Evolutionary conservation across 2,888 invertebrate species (phyloP).

Genomic region (Carpatolechia fugitivella): DNA sequence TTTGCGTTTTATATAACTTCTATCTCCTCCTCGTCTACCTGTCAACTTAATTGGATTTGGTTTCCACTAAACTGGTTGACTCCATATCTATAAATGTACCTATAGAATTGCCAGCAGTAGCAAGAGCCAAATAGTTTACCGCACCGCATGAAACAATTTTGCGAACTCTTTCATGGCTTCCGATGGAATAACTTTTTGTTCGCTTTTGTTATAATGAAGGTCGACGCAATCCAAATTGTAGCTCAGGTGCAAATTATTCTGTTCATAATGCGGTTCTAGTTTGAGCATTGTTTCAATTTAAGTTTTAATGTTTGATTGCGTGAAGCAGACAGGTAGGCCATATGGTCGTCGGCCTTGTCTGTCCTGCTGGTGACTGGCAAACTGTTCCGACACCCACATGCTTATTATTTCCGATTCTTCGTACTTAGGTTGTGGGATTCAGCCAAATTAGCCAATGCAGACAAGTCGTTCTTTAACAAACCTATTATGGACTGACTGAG

Average conservation of each 20-base stretch:
- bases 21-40: too few species aligned
- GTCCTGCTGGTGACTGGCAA: constrained; percentile 44
- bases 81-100: too few species aligned
- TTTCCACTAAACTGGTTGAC: too few species aligned
- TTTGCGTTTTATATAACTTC: too few species aligned
- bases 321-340: constrained; percentile 47
- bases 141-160: constrained; percentile 31
- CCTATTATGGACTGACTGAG: background rate
- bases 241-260: constrained; percentile 2
- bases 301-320: background rate
- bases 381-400: constrained; percentile 55
- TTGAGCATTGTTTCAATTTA: constrained; percentile 22
- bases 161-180: constrained; percentile 23
- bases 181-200: constrained; percentile 19
- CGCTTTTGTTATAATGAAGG: constrained; percentile 20
- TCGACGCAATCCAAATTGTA: constrained; percentile 3
- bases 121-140: constrained; percentile 45
- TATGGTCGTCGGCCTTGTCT: constrained; percentile 66
- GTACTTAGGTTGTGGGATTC: constrained; percentile 22
- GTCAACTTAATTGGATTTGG: too few species aligned
- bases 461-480: background rate
- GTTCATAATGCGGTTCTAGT: constrained; percentile 29
- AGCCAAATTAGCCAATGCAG: background rate
- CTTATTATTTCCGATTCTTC: constrained; percentile 48
- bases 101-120: too few species aligned